A percentile compares a stretch with the other conserved stretches of the same genome.
phyloP scores from a whole-genome alignment of 2,797 vertebrate species.

The Chaetophractus vellerosus region DNA sequence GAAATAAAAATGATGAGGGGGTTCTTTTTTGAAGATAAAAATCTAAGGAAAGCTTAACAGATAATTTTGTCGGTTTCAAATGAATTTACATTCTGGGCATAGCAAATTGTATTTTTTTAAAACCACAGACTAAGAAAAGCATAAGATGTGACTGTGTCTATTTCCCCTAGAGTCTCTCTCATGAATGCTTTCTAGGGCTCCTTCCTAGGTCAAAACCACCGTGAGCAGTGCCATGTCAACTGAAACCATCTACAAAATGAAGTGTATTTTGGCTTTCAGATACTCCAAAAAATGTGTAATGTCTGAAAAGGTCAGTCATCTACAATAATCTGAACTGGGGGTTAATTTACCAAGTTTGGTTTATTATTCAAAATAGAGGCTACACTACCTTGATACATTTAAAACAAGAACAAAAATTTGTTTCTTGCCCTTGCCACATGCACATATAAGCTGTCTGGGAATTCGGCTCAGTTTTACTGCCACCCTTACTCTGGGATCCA shows the following conservation, averaged over 20 bases:
- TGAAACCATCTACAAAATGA: constrained; percentile 22
- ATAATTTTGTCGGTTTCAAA: neutral
- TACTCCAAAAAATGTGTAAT: neutral
- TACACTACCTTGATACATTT: neutral
- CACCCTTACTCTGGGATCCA: neutral
- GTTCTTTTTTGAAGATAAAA: constrained; percentile 8
- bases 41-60: neutral
- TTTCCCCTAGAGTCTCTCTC: constrained; percentile 9
- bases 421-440: neutral
- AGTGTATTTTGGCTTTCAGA: neutral
- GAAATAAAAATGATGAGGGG: neutral
- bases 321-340: neutral
- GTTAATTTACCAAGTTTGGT: neutral
- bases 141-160: neutral
- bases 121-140: constrained; percentile 31
- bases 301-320: neutral
- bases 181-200: neutral
- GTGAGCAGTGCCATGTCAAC: neutral
- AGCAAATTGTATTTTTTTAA: constrained; percentile 7
- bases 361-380: neutral
- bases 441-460: neutral
- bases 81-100: constrained; percentile 36
- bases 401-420: neutral
- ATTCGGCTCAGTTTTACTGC: neutral
- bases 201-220: constrained; percentile 15